A percentile compares a stretch with the other conserved stretches of the same genome.
Conservation (phyloP, 2,888 invertebrate genomes). For the Nymphalis urticae region DNA sequence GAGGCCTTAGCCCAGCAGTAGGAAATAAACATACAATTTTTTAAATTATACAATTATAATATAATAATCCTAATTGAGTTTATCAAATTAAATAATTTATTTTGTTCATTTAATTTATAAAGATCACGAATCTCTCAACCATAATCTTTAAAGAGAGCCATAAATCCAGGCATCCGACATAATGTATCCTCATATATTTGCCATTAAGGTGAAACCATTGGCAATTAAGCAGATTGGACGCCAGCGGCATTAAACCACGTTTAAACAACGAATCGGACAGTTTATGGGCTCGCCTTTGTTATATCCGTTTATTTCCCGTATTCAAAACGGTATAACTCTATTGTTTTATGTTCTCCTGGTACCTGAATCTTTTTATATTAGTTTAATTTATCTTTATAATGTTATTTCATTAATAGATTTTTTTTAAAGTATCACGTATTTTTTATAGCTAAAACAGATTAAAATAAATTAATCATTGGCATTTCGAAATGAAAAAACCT, state of each 20-base stretch:
- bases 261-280: slow-evolving; percentile 75
- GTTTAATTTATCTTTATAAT: no score
- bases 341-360: slow-evolving; percentile 9
- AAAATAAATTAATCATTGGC: no score
- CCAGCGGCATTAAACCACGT: slow-evolving; percentile 72
- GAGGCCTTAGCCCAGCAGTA: no score
- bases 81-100: background rate
- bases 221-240: slow-evolving; percentile 79
- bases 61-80: no score
- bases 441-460: no score
- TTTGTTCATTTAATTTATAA: slow-evolving; percentile 2
- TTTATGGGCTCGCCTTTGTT: slow-evolving; percentile 64
- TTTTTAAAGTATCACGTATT: no score
- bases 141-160: slow-evolving; percentile 37
- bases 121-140: slow-evolving; percentile 9
- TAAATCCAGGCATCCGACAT: slow-evolving; percentile 39
- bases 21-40: no score
- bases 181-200: slow-evolving; percentile 38
- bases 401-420: no score
- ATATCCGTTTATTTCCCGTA: slow-evolving; percentile 53
- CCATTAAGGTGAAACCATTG: slow-evolving; percentile 59
- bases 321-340: slow-evolving; percentile 28
- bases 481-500: no score
- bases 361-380: background rate
- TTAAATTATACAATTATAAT: no score